A percentile compares a stretch with the other conserved stretches of the same genome.
Evolutionary conservation across 2,113 vertebrate species (phyloP).

Genomic region (Phylloscopus trochilus): DNA sequence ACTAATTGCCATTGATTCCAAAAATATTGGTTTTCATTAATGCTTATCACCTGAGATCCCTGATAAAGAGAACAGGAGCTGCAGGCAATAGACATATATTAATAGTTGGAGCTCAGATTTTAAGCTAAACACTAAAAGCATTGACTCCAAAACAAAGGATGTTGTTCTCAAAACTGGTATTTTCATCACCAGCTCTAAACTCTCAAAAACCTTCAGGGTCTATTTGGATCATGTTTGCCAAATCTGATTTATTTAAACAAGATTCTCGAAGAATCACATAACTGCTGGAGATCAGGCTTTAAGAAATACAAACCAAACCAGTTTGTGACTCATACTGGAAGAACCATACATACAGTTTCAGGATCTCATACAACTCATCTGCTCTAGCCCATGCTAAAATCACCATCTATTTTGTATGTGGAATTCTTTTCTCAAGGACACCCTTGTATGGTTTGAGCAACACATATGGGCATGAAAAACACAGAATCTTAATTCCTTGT

Average conservation of each 20-base stretch:
- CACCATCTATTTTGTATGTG: neutral
- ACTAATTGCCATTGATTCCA: neutral
- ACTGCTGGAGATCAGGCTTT: neutral
- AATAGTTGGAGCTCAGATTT: neutral
- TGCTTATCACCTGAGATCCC: neutral
- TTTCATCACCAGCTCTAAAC: neutral
- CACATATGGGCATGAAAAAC: neutral
- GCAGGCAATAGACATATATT: neutral
- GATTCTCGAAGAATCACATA: neutral
- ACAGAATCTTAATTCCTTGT: neutral
- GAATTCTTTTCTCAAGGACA: neutral
- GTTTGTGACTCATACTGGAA: neutral
- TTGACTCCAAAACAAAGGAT: neutral
- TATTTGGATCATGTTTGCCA: neutral
- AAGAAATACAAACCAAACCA: neutral
- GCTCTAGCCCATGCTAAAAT: neutral
- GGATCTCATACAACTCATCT: neutral
- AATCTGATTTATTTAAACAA: neutral
- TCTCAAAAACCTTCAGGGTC: neutral
- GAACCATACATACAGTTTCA: neutral
- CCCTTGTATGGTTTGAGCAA: neutral
- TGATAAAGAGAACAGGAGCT: neutral
- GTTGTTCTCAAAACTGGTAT: neutral
- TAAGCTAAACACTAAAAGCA: neutral
- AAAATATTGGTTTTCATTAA: neutral